These are phyloP conservation scores for Mus musculus DNA, from an alignment of 2,113 vertebrate genomes.

Conservation along the genomic window DNA sequence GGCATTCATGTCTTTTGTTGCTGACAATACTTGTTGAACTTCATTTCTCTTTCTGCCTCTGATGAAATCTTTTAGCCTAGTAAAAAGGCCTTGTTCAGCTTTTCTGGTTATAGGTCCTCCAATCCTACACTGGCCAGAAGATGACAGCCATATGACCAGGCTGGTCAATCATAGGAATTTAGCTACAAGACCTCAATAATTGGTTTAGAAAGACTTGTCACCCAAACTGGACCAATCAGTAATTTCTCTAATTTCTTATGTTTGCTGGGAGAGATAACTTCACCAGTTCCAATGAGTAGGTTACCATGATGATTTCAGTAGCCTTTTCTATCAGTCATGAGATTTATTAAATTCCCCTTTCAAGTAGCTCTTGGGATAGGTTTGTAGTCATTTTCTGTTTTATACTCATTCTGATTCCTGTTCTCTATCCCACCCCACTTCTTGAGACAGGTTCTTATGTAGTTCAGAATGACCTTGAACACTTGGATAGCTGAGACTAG, in stretches of 20 bases:
- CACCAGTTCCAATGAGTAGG: background rate
- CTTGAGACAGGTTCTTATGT: background rate
- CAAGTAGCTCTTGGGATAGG: background rate
- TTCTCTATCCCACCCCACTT: background rate
- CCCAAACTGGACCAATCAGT: background rate
- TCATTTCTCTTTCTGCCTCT: background rate
- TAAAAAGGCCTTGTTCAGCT: background rate
- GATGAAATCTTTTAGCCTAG: background rate
- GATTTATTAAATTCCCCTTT: background rate
- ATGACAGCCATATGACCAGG: background rate
- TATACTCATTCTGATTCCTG: background rate
- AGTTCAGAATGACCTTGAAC: background rate
- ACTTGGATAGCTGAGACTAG: background rate
- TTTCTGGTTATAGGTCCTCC: background rate
- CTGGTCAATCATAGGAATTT: background rate
- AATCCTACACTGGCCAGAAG: background rate
- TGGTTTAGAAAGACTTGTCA: background rate
- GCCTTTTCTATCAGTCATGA: background rate
- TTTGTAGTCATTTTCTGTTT: background rate
- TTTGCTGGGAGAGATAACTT: background rate
- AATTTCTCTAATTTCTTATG: background rate
- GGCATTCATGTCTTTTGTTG: slow-evolving; percentile 20
- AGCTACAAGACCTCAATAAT: background rate
- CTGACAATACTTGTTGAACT: background rate
- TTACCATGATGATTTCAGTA: background rate